Conservation (phyloP, 1,140 invertebrate species). For the Neodiprion lecontei region DNA sequence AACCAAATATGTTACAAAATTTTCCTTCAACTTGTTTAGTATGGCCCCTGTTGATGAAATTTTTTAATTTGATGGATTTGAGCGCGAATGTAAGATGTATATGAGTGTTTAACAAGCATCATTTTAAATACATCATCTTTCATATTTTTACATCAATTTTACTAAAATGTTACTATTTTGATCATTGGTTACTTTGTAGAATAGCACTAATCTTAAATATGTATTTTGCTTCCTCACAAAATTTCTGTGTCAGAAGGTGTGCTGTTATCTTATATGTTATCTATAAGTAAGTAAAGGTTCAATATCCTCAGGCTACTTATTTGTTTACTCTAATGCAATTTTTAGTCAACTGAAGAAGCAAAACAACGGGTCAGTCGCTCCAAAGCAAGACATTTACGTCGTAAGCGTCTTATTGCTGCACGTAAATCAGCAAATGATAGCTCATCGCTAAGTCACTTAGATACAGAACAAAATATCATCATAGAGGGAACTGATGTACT, state of each 20-base stretch:
- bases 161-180: too few species aligned
- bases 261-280: constrained; percentile 16
- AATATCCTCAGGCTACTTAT: too few species aligned
- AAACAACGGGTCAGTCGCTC: constrained; percentile 44
- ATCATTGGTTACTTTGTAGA: too few species aligned
- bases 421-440: constrained; percentile 33
- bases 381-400: constrained; percentile 46
- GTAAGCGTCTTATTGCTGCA: constrained; percentile 48
- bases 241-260: constrained; percentile 19
- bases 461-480: constrained; percentile 1
- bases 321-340: constrained; percentile 22
- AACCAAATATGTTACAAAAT: too few species aligned
- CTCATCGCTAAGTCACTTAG: neutral
- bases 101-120: too few species aligned
- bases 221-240: constrained; percentile 10
- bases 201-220: neutral
- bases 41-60: too few species aligned
- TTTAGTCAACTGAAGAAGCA: constrained; percentile 16
- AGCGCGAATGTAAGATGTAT: too few species aligned
- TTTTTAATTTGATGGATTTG: too few species aligned
- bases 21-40: too few species aligned
- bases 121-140: too few species aligned
- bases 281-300: constrained; percentile 1
- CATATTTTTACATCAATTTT: too few species aligned
- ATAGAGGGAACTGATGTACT: constrained; percentile 26